Conservation (phyloP, 2,113 vertebrate species). For the Leucopsar rothschildi region DNA sequence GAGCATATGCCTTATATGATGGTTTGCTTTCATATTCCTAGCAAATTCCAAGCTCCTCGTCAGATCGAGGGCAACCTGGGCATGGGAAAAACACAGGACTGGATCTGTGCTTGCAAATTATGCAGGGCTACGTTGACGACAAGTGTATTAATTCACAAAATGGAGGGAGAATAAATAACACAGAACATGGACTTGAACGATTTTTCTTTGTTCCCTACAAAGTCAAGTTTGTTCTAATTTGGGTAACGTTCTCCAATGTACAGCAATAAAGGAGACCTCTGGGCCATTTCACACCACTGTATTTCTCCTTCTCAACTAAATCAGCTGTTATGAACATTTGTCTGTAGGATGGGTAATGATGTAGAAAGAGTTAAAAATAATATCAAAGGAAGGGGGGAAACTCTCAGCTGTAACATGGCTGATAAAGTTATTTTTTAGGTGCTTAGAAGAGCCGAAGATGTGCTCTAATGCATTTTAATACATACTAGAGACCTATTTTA, state of each 20-base stretch:
- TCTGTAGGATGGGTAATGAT: neutral
- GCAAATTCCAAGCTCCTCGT: neutral
- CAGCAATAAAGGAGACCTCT: neutral
- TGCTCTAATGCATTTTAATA: slow-evolving; percentile 26
- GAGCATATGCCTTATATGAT: neutral
- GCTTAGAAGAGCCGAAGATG: neutral
- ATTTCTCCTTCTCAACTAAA: neutral
- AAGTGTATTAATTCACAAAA: neutral
- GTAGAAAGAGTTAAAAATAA: slow-evolving; percentile 18
- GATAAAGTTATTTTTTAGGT: slow-evolving; percentile 35
- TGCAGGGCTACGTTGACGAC: neutral
- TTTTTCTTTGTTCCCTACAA: neutral
- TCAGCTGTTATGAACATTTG: neutral
- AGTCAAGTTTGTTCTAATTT: neutral
- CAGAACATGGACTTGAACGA: neutral
- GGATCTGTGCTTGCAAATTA: neutral
- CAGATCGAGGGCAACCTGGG: neutral
- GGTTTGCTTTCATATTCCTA: neutral
- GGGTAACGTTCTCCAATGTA: neutral
- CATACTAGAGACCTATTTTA: slow-evolving; percentile 9
- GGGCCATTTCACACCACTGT: neutral
- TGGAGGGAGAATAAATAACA: neutral
- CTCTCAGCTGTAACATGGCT: neutral
- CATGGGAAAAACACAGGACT: neutral
- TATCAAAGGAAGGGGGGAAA: neutral